phyloP scores from a whole-genome alignment of 2,888 invertebrate species.

The Pseudanteris insignis region DNA sequence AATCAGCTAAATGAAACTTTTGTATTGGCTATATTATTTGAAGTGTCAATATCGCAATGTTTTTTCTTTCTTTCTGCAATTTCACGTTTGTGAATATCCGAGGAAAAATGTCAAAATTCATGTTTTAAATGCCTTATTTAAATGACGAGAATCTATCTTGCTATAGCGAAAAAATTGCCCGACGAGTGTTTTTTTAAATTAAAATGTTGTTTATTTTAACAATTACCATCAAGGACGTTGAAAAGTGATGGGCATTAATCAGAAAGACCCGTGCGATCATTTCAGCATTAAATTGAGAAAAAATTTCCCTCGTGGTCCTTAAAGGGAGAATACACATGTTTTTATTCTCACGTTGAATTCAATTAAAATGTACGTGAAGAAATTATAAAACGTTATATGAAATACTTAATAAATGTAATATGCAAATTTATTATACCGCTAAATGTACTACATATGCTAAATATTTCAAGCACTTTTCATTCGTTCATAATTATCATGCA shows the following conservation, averaged over 20 bases:
- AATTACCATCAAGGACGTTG: slow-evolving; percentile 12
- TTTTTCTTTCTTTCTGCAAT: slow-evolving; percentile 33
- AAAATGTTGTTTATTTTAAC: slow-evolving; percentile 25
- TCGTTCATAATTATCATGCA: no score
- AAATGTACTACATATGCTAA: no score
- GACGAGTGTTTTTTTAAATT: slow-evolving; percentile 15
- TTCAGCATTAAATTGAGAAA: slow-evolving; percentile 9
- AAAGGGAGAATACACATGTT: slow-evolving; percentile 1
- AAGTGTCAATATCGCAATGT: slow-evolving; percentile 30
- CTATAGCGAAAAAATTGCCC: slow-evolving; percentile 10
- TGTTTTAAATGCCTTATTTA: slow-evolving; percentile 24
- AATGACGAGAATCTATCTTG: slow-evolving; percentile 28
- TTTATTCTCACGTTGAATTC: slow-evolving; percentile 34
- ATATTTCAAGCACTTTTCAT: no score
- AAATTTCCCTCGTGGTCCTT: slow-evolving; percentile 13
- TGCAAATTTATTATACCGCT: no score
- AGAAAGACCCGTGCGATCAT: slow-evolving; percentile 7
- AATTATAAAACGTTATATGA: no score
- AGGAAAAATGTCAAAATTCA: slow-evolving; percentile 36
- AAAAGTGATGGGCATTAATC: slow-evolving; percentile 16
- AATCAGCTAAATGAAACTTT: slow-evolving; percentile 38
- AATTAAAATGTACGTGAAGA: slow-evolving; percentile 18
- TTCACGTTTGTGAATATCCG: slow-evolving; percentile 34
- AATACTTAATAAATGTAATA: no score
- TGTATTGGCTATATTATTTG: slow-evolving; percentile 38